Evolutionary conservation across 2,113 vertebrate genomes (phyloP).

Genomic region (Nansenia antarctica): DNA sequence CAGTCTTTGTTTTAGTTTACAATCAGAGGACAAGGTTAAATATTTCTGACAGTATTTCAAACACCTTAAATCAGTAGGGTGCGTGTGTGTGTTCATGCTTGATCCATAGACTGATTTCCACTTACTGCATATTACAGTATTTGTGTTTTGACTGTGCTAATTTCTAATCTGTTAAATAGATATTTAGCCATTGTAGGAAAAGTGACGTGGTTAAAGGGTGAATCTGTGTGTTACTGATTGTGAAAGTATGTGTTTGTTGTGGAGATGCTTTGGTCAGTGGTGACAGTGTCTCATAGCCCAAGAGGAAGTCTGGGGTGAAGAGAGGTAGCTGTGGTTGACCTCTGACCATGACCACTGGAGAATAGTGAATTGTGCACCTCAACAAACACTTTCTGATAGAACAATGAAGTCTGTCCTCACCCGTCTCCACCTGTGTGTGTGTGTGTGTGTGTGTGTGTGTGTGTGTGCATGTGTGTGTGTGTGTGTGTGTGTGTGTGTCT

Average conservation of each 20-base stretch:
- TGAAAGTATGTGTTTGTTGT: conserved; percentile 52
- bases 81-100: no score
- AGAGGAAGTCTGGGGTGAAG: conserved; percentile 25
- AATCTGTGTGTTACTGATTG: no score
- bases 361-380: neutral
- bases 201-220: neutral
- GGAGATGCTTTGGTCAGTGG: conserved; percentile 40
- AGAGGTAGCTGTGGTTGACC: neutral
- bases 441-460: conserved; percentile 23
- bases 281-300: neutral
- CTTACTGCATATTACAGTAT: neutral
- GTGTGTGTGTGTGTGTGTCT: conserved; percentile 1
- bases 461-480: neutral
- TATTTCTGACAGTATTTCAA: no score
- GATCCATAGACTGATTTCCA: no score
- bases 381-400: neutral
- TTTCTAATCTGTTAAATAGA: no score
- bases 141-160: no score
- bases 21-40: no score
- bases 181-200: no score
- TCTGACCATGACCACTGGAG: neutral
- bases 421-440: conserved; percentile 17
- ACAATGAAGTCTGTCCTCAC: neutral
- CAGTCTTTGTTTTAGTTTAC: no score
- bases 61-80: no score